These are phyloP conservation scores for Luffia ferchaultella DNA, from an alignment of 2,888 invertebrate genomes.

Conservation along the genomic window DNA sequence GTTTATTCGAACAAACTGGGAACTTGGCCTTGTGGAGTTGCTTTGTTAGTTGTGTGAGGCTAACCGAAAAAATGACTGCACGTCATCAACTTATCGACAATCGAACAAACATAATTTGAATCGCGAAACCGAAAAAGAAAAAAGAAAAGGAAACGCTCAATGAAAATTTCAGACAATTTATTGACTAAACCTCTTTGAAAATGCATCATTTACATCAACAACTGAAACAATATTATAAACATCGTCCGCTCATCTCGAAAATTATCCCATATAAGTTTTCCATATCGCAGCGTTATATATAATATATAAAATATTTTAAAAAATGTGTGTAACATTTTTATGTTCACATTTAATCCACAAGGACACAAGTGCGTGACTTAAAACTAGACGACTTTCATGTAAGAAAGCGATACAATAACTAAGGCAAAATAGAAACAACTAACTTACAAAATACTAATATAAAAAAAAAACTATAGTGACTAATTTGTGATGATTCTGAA, in stretches of 20 bases:
- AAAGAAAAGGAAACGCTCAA: slow-evolving; percentile 49
- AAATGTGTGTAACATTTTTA: not conserved
- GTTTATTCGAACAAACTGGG: slow-evolving; percentile 55
- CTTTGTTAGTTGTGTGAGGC: slow-evolving; percentile 63
- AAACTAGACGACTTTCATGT: slow-evolving; percentile 54
- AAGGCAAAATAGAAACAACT: slow-evolving; percentile 62
- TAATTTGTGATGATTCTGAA: slow-evolving; percentile 61
- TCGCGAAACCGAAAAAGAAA: slow-evolving; percentile 32
- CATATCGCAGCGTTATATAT: not conserved
- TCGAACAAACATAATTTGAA: slow-evolving; percentile 11
- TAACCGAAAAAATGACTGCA: slow-evolving; percentile 47
- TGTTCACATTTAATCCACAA: slow-evolving; percentile 46
- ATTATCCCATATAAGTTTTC: not conserved
- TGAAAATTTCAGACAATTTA: slow-evolving; percentile 59
- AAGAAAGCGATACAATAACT: slow-evolving; percentile 56
- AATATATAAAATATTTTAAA: not conserved
- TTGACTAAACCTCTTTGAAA: slow-evolving; percentile 60
- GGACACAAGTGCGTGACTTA: slow-evolving; percentile 64
- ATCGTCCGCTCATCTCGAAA: slow-evolving; percentile 23
- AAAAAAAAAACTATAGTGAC: slow-evolving; percentile 55
- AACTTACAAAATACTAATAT: slow-evolving; percentile 51
- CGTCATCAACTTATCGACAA: slow-evolving; percentile 53
- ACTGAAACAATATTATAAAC: slow-evolving; percentile 53
- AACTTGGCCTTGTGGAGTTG: slow-evolving; percentile 68
- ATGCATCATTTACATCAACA: slow-evolving; percentile 65